Percentiles rank a stretch among this genome's conserved stretches.
These are phyloP conservation scores for Deroplatys truncata DNA, from an alignment of 2,888 invertebrate species.

Conservation along the genomic window DNA sequence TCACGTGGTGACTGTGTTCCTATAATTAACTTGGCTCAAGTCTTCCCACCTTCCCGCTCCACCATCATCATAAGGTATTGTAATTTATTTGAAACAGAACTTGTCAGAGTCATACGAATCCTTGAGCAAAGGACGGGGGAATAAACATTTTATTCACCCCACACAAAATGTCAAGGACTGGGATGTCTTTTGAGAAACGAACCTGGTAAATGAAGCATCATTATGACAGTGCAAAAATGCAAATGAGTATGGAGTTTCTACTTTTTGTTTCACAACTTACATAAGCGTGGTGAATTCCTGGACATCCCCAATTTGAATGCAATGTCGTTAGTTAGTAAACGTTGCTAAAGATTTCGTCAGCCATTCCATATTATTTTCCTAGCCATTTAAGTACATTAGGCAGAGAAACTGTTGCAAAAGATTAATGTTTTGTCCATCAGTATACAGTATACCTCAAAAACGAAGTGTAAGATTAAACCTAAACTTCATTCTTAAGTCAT, in stretches of 20 bases:
- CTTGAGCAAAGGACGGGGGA: background rate
- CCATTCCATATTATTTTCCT: too few species aligned
- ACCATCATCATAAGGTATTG: background rate
- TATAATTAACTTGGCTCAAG: slow-evolving; percentile 2
- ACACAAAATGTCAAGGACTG: background rate
- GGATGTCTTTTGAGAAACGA: background rate
- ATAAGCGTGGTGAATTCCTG: too few species aligned
- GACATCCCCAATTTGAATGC: too few species aligned
- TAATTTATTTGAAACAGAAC: slow-evolving; percentile 9
- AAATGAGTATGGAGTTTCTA: background rate
- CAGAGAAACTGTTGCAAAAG: too few species aligned
- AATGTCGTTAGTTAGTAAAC: too few species aligned
- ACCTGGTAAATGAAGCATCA: background rate
- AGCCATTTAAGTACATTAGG: too few species aligned
- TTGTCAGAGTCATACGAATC: background rate
- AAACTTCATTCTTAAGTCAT: too few species aligned
- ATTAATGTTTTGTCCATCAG: too few species aligned
- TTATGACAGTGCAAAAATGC: background rate
- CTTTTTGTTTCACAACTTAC: background rate
- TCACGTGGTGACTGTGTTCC: background rate
- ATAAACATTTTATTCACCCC: background rate
- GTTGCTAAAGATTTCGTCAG: too few species aligned
- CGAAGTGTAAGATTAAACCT: too few species aligned
- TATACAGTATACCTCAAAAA: too few species aligned
- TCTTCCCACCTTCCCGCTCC: background rate